Evolutionary conservation across 2,888 invertebrate genomes (phyloP), one percentile per base, ranked within the genome.

Genomic region (Pyrochroa serraticornis): DNA sequence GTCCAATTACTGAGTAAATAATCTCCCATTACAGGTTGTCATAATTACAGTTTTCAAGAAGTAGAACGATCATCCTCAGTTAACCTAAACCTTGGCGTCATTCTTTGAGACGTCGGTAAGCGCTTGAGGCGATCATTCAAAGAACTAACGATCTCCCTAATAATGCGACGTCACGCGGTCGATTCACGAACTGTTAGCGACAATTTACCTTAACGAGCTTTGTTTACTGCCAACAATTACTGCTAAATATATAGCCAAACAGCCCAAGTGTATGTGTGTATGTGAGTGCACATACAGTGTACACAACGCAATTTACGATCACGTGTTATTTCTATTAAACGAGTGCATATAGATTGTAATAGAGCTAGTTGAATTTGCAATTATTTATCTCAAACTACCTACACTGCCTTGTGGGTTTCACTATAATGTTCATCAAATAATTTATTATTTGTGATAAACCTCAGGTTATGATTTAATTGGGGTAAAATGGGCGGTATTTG

Each of bases 111-210:
- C 45, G 51, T 59, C 46, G 55, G 61, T 62, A 57, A 9, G 34
- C 51, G 66, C 69, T 66, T 55, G 49, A 61, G 65, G 69, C 70
- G 67, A 65, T 68, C 69, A 65, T 63, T 68, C 63, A 64, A 64
- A 63, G 45, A 56, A 60, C 57, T 70, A 71, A 71, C 70, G 68
- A 74, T 64, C 68, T 65, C 63, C 65, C 68, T 73, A 73, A 73
- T 72, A 72, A 71, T 60, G 73, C 69, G 69, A 65, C 71, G 71
- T 75, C 75, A 75, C 75, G 75, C 70, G 72, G 67, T 64, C 70
- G 73, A 75, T 75, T 71, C 75, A 75, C 74, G 75, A 75, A 73
- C 75, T 74, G 75, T 75, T 75, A 75, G 73, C 71, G 74, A 75
- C 73, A 75, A 73, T 75, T 74, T 70, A 73, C 70, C 68, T 70